Evolutionary conservation across 2,113 vertebrate species (phyloP).

Genomic region (Lagenorhynchus albirostris): DNA sequence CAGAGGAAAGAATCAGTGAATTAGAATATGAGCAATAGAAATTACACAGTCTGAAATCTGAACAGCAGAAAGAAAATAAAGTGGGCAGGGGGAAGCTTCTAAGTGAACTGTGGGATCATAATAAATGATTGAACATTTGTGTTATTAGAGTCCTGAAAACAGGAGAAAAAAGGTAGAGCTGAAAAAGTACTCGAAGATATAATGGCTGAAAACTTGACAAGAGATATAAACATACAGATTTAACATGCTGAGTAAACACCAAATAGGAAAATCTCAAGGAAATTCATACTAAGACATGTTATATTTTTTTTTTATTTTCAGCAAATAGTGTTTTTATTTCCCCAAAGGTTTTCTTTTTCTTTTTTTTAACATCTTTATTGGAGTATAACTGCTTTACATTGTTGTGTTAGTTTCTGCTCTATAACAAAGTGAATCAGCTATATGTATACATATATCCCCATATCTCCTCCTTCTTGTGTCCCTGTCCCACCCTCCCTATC

Average conservation of each 20-base stretch:
- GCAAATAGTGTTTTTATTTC: too few species aligned
- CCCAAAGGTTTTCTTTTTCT: too few species aligned
- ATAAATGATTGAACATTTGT: not conserved
- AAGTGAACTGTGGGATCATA: not conserved
- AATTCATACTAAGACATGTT: not conserved
- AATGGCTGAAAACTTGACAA: not conserved
- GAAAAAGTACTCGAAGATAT: not conserved
- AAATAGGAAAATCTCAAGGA: not conserved
- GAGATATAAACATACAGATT: not conserved
- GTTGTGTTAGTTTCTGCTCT: too few species aligned
- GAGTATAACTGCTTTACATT: too few species aligned
- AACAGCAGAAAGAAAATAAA: not conserved
- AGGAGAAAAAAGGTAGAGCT: not conserved
- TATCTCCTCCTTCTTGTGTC: too few species aligned
- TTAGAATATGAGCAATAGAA: not conserved
- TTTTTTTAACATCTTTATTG: too few species aligned
- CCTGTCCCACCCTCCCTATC: too few species aligned
- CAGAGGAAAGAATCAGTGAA: not conserved
- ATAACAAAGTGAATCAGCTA: too few species aligned
- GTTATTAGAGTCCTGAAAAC: not conserved
- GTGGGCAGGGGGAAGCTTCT: not conserved
- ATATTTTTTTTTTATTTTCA: too few species aligned
- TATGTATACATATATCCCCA: too few species aligned
- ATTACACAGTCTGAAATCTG: not conserved
- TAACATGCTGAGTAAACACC: not conserved